Evolutionary conservation across 2,888 invertebrate species (phyloP).

Genomic region (Phalera bucephala): DNA sequence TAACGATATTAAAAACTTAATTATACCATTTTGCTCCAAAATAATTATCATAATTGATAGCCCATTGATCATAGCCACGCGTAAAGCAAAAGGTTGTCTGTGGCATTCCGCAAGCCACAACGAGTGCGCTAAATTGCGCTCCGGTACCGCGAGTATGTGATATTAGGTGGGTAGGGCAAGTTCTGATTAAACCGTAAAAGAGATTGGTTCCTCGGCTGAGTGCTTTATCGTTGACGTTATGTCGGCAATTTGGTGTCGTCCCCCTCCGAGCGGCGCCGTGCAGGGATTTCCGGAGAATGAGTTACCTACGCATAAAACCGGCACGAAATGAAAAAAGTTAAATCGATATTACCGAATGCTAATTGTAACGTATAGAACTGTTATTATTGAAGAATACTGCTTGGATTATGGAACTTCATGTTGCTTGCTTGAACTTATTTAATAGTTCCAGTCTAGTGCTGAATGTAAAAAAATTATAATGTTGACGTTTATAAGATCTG

Average conservation of each 20-base stretch:
- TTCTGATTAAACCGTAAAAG: conserved; percentile 80
- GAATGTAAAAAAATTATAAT: no score
- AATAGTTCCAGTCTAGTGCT: no score
- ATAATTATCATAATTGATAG: no score
- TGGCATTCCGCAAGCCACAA: conserved; percentile 20
- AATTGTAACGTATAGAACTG: conserved; percentile 11
- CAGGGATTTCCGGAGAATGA: conserved; percentile 35
- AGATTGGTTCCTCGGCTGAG: conserved; percentile 75
- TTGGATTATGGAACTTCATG: no score
- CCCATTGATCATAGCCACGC: no score
- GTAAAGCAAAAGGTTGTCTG: no score
- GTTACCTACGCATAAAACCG: conserved; percentile 32
- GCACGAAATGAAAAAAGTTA: conserved; percentile 34
- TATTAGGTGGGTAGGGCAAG: conserved; percentile 59
- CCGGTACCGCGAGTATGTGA: conserved; percentile 40
- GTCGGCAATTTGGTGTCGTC: conserved; percentile 66
- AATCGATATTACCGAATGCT: conserved; percentile 24
- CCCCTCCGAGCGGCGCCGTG: conserved; percentile 28
- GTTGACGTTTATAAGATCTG: no score
- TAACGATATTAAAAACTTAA: no score
- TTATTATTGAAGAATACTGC: no score
- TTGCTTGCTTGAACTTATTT: no score
- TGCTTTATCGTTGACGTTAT: conserved; percentile 75
- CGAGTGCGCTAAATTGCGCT: conserved; percentile 48
- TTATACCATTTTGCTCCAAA: no score